A percentile compares a stretch with the other conserved stretches of the same genome.
phyloP scores from a whole-genome alignment of 2,113 vertebrate species.

The Amazona guildingii region DNA sequence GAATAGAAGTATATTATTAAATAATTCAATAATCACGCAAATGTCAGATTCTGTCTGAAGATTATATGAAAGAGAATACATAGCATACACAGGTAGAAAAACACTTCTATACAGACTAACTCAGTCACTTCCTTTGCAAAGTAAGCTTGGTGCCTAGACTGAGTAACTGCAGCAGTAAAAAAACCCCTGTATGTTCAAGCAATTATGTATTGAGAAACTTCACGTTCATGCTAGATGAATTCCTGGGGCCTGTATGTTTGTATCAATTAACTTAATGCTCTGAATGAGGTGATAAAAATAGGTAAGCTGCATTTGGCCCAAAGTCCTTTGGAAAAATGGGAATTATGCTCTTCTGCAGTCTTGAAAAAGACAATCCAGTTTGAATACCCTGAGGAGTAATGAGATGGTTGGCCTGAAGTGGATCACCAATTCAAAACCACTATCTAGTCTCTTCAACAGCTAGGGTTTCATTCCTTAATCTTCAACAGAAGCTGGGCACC shows the following conservation, averaged over 20 bases:
- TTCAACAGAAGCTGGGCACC: background rate
- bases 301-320: background rate
- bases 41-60: constrained; percentile 11
- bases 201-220: background rate
- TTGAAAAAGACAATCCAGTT: background rate
- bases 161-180: background rate
- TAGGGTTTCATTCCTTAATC: background rate
- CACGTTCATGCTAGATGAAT: background rate
- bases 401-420: background rate
- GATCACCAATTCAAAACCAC: background rate
- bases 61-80: background rate
- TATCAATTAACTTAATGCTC: background rate
- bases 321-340: background rate
- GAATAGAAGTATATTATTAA: constrained; percentile 1
- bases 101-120: background rate
- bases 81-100: background rate
- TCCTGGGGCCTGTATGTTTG: background rate
- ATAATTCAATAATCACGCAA: constrained; percentile 23
- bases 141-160: background rate
- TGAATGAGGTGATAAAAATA: background rate
- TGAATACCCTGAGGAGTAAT: background rate
- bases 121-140: background rate
- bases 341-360: background rate
- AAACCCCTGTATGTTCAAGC: background rate
- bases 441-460: background rate